These are phyloP conservation scores for Trisateles emortualis DNA, from an alignment of 2,888 invertebrate species.

Conservation along the genomic window DNA sequence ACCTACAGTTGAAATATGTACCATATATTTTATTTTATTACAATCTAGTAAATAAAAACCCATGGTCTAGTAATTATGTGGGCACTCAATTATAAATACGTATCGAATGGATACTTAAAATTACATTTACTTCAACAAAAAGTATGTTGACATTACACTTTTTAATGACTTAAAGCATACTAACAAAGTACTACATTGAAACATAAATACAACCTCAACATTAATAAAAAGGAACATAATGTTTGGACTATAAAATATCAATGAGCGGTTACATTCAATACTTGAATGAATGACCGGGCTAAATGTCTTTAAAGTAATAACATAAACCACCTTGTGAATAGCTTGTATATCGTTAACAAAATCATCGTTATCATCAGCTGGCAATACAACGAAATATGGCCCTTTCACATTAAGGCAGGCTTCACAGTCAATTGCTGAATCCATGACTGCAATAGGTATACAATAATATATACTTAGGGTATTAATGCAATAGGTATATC, in stretches of 20 bases:
- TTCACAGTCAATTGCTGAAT: no score
- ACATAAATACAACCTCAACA: not conserved
- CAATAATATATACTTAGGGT: no score
- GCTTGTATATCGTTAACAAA: slow-evolving; percentile 1
- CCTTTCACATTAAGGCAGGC: not conserved
- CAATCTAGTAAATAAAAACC: no score
- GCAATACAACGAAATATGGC: slow-evolving; percentile 1
- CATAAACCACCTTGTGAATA: slow-evolving; percentile 6
- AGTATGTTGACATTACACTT: not conserved
- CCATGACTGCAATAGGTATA: no score
- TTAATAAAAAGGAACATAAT: slow-evolving; percentile 8
- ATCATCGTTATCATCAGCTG: slow-evolving; percentile 4
- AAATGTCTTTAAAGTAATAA: slow-evolving; percentile 7
- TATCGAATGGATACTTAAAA: no score
- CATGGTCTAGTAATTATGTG: no score
- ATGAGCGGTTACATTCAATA: slow-evolving; percentile 2
- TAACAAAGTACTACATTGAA: not conserved
- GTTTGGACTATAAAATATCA: slow-evolving; percentile 5
- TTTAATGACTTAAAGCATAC: not conserved
- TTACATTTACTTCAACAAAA: not conserved
- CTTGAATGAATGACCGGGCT: slow-evolving; percentile 3
- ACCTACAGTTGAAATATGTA: no score
- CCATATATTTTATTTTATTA: no score
- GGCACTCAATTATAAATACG: no score
- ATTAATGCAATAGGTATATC: no score